A percentile compares a stretch with the other conserved stretches of the same genome.
These are phyloP conservation scores for Lophotis ruficrista DNA, from an alignment of 2,113 vertebrate species.

Conservation along the genomic window DNA sequence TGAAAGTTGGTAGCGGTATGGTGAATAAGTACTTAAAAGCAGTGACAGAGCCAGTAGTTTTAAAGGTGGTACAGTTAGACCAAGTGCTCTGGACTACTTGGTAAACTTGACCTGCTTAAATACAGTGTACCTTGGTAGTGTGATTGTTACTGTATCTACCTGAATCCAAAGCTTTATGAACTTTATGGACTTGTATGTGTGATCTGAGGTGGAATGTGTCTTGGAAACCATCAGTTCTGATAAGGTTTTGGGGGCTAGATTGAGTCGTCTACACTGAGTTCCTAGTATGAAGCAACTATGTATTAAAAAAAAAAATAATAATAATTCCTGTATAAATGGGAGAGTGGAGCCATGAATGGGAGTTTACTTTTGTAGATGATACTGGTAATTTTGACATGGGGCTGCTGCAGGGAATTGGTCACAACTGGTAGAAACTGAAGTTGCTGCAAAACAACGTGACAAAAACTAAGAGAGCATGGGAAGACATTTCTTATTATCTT, in stretches of 20 bases:
- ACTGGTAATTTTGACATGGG: neutral
- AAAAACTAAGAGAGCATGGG: neutral
- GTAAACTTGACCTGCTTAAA: neutral
- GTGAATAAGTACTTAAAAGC: neutral
- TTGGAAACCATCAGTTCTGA: neutral
- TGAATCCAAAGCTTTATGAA: neutral
- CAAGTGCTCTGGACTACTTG: neutral
- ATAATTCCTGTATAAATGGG: neutral
- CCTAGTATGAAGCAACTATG: neutral
- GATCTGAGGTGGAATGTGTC: neutral
- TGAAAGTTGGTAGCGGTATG: neutral
- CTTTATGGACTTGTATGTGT: neutral
- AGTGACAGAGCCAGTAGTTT: neutral
- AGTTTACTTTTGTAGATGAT: neutral
- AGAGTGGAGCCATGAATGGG: accelerated
- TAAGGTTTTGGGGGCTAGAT: neutral
- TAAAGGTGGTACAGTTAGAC: neutral
- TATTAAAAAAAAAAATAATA: neutral
- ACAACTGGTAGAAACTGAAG: neutral
- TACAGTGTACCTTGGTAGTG: neutral
- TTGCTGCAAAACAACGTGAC: neutral
- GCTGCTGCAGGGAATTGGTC: neutral
- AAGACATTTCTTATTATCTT: neutral
- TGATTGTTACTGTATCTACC: neutral
- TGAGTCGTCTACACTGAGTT: neutral